Base-by-base conservation (phyloP, 53 echinoderm and acorn worm genomes). In the Echinometra lucunter region DNA sequence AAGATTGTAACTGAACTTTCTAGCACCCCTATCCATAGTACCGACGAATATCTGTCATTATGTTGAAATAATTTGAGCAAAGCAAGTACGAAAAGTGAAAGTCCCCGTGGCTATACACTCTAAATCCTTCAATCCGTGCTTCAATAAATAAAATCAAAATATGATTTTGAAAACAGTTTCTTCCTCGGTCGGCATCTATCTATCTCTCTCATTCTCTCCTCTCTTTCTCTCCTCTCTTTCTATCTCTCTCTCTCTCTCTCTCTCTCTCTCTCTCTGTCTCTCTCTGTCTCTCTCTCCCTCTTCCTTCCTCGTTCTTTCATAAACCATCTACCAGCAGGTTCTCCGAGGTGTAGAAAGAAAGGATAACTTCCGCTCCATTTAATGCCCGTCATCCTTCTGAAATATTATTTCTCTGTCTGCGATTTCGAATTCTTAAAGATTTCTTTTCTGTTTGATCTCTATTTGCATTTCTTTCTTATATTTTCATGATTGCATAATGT, bases 221-320 rank as follows among this genome's bases (percentile, higher is more conserved):
- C 45, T 94, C 69, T 44, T 53, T 13, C 89, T 53, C 95, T 45
- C 32, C 44, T 47, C 49, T 32, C 57, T 89, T 78, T 78, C 49
- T n/a, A n/a, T 58, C 95, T 78, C 49, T 42, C 95, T 95, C 44
- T 91, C 95, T 56, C 95, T 89, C 21, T 90, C 91, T 44, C 69
- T 69, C 45, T 94, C 69, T 44, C 66, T 45, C 32, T 89, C 69
- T 67, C 70, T 49, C 88, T 94, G 37, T 67, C 83, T 45, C 82
- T 42, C 44, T 82, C 21, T 47, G 4, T 44, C 44, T 42, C 38
- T 91, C 90, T 32, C 58, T 72, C 19, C 91, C 90, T 75, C 69
- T 66, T 21, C 37, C 60, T 21, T 9, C 82, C 82, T 21, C 17
- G 12, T 18, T 35, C 82, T 34, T 19, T 6, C 78, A 35, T 10